These are phyloP conservation scores for Antedon mediterranea DNA, from an alignment of 53 echinoderm and acorn worm genomes.

Conservation along the genomic window DNA sequence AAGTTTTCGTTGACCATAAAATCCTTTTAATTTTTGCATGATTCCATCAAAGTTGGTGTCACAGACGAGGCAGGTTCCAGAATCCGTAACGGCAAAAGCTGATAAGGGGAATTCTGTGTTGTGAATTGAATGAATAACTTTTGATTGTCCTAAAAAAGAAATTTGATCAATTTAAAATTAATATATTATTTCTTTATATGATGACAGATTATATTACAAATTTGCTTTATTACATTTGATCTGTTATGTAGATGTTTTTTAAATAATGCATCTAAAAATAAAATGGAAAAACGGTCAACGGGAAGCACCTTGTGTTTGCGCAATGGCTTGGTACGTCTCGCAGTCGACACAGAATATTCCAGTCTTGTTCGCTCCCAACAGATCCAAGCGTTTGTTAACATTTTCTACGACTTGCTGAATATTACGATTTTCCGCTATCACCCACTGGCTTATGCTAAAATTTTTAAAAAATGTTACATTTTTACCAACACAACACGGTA, in stretches of 20 bases:
- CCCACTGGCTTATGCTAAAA: conserved; percentile 66
- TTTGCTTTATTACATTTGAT: too few species aligned
- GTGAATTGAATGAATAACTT: conserved; percentile 73
- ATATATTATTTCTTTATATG: too few species aligned
- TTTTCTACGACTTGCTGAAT: conserved; percentile 72
- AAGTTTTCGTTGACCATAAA: conserved; percentile 81
- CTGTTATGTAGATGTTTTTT: too few species aligned
- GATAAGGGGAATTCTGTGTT: conserved; percentile 79
- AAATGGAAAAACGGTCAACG: too few species aligned
- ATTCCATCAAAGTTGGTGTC: conserved; percentile 83
- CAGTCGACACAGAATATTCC: conserved; percentile 93
- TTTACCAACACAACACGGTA: too few species aligned
- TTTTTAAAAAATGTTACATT: not conserved
- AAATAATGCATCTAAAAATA: too few species aligned
- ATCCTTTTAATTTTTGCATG: conserved; percentile 81
- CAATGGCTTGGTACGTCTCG: conserved; percentile 59
- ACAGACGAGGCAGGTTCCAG: conserved; percentile 42
- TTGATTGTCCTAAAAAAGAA: conserved; percentile 38
- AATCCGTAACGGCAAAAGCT: conserved; percentile 74
- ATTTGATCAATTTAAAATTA: too few species aligned
- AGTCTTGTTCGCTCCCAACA: conserved; percentile 63
- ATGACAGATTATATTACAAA: too few species aligned
- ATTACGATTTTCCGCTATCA: conserved; percentile 62
- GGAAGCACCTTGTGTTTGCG: not conserved
- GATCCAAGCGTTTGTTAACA: conserved; percentile 58